Base-by-base conservation (phyloP, 2,797 vertebrate species). In the Pangasius djambal region DNA sequence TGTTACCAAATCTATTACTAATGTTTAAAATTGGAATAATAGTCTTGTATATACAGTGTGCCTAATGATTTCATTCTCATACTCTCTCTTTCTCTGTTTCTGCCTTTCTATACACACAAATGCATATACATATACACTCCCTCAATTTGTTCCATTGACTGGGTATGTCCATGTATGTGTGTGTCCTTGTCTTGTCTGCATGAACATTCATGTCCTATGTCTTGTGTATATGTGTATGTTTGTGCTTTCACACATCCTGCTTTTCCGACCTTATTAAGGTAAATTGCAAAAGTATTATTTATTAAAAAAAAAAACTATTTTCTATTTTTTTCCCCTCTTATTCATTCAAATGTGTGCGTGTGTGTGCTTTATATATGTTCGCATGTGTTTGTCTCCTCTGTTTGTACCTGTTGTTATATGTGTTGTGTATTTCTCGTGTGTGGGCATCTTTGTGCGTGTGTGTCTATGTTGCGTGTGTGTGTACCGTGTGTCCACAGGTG, bases 401-500 rank as follows among this genome's bases (percentile, higher is more conserved):
- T 92, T 52, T 48, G 69, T 83, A 88, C 77, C 52, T 91, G 84
- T 88, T 63, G 74, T 87, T 82, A 57, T 91, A 57, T 83, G 87
- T 89, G 72, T 86, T 90, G 86, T 88, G 34, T 90, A 65, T 89
- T 50, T 88, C 40, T 84, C 69, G 55, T 83, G 44, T 72, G 83
- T 86, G 50, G 67, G 59, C 63, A 77, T 90, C 5, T 59, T 87
- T 91, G 79, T 88, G 6, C 90, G 28, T 88, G 77, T 31, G 0
- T n/a, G 63, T 59, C 70, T 91, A n/a, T 86, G 50, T 88, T 89
- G 88, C 90, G 48, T 88, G 70, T 91, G 25, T 90, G 83, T 31
- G 0, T 48, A 48, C 67, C 63, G 63, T 44, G 55, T 16, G 34
- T 92, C 88, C 22, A 6, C 94, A 99, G 98, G 98, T 99, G 82